Conservation (phyloP, 1,140 invertebrate species). For the Cyphomyrmex costatus region DNA sequence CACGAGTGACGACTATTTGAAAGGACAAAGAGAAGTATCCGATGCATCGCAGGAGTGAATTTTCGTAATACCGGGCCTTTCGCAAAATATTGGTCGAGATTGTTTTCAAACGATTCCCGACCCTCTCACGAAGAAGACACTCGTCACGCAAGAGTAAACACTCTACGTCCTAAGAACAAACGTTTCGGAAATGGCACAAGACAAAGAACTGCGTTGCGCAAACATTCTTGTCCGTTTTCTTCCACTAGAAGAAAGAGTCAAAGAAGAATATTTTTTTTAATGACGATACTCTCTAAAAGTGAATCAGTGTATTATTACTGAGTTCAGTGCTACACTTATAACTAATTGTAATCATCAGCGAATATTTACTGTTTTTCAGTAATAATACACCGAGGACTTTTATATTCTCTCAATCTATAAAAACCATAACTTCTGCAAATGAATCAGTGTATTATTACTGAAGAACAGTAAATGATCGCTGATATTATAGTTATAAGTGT, state of each 20-base stretch:
- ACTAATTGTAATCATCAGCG: too few species aligned
- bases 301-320: too few species aligned
- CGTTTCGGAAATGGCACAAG: constrained; percentile 43
- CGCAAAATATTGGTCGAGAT: constrained; percentile 63
- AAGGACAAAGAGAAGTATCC: constrained; percentile 30
- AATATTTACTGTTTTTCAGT: too few species aligned
- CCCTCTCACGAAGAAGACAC: constrained; percentile 36
- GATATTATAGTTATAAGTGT: too few species aligned
- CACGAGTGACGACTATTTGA: constrained; percentile 35
- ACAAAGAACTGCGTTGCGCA: constrained; percentile 46
- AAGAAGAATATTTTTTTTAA: constrained; percentile 10
- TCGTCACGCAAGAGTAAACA: constrained; percentile 48
- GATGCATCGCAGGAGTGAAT: constrained; percentile 41
- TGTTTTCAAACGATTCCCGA: constrained; percentile 61
- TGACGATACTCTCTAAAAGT: too few species aligned
- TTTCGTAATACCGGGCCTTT: constrained; percentile 54
- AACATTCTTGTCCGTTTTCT: constrained; percentile 49
- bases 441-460: too few species aligned
- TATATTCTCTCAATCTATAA: too few species aligned
- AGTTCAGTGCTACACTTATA: too few species aligned
- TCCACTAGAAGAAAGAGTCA: too few species aligned
- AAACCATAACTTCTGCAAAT: too few species aligned
- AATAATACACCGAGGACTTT: too few species aligned
- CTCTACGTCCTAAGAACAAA: constrained; percentile 51
- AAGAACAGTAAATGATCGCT: too few species aligned